Percentiles rank a stretch among this genome's conserved stretches.
These are phyloP conservation scores for Watsonalla binaria DNA, from an alignment of 2,888 invertebrate species.

Conservation along the genomic window DNA sequence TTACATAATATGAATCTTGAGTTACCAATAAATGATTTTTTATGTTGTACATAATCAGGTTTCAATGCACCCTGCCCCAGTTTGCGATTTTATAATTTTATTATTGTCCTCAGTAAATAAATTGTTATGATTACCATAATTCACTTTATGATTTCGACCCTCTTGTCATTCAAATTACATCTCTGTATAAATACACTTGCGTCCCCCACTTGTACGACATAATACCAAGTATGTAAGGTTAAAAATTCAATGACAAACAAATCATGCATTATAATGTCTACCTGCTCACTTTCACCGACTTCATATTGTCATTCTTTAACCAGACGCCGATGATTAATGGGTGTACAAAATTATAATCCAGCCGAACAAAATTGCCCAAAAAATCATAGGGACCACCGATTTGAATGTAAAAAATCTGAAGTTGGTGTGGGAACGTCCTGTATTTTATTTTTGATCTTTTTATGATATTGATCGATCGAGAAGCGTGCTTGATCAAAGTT, in stretches of 20 bases:
- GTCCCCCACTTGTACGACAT: background rate
- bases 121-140: background rate
- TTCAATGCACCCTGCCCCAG: no score
- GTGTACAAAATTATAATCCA: constrained; percentile 65
- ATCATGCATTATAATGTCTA: background rate
- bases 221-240: constrained; percentile 1
- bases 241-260: constrained; percentile 2
- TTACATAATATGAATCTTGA: no score
- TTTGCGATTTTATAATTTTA: background rate
- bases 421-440: constrained; percentile 64
- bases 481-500: constrained; percentile 43
- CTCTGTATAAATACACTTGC: background rate
- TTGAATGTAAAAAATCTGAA: constrained; percentile 43
- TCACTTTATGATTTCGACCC: background rate
- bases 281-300: constrained; percentile 40
- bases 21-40: no score
- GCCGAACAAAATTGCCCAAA: constrained; percentile 55
- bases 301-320: constrained; percentile 59
- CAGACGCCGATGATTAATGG: constrained; percentile 58
- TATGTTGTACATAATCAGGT: no score
- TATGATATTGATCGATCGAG: constrained; percentile 29
- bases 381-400: constrained; percentile 41
- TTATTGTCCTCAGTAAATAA: background rate
- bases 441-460: constrained; percentile 41
- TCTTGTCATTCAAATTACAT: background rate